Conservation (phyloP, 2,888 invertebrate species). For the Ferrisia virgata region DNA sequence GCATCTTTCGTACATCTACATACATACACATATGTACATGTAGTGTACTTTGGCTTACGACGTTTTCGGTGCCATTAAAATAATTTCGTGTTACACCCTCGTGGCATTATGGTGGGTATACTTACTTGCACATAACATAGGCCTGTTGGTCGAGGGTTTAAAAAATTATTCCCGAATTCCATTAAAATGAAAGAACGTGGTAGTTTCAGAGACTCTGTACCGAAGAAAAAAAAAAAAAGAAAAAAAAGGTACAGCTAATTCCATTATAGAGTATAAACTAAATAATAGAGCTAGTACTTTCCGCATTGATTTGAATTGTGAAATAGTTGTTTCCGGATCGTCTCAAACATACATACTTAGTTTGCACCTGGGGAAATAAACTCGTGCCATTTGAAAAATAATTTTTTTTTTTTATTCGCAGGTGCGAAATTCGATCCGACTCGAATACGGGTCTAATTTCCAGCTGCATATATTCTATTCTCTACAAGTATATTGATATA, state of each 20-base stretch:
- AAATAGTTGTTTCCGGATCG: conserved; percentile 29
- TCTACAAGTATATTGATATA: background rate
- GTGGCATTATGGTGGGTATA: background rate
- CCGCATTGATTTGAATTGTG: conserved; percentile 6
- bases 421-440: conserved; percentile 17
- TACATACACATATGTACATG: too few species aligned
- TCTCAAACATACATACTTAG: background rate
- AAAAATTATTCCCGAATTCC: background rate
- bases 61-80: background rate
- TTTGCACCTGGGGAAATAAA: conserved; percentile 14
- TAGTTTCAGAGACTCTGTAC: too few species aligned
- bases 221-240: too few species aligned
- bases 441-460: conserved; percentile 19
- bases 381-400: conserved; percentile 6
- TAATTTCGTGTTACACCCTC: background rate
- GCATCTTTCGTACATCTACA: background rate
- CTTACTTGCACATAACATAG: background rate
- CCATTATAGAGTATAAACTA: too few species aligned
- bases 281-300: background rate
- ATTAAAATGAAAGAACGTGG: background rate
- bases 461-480: conserved; percentile 19
- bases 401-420: conserved; percentile 25
- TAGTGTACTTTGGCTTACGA: background rate
- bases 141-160: background rate
- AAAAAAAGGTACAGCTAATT: background rate